Base-by-base conservation (phyloP, 2,888 invertebrate species). In the Latrodectus elegans region DNA sequence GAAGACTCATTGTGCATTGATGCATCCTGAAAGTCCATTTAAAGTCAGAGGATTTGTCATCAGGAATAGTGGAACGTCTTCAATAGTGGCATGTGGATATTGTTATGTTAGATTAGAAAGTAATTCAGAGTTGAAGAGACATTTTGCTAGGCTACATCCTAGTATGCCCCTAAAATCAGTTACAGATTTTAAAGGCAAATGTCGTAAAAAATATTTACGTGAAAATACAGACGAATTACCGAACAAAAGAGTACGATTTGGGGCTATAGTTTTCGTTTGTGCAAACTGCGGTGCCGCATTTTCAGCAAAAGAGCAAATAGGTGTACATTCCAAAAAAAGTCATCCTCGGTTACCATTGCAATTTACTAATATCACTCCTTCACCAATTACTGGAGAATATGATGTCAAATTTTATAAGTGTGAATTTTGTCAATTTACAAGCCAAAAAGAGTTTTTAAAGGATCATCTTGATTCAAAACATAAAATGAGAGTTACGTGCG, bases 11-110 rank as follows among this genome's bases (percentile, higher is more conserved):
- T 74, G 72, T 15, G 74, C 80, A n/a, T 22, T 82, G 14, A 80
- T 88, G 75, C 88, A 88, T 38, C 74, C 88, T 0, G 79, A 75
- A 38, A 82, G 74, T 53, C 71, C 52, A 3, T 88, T 88, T 55
- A 79, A 72, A 67, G 84, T 88, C 2, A 76, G 70, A 52, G 83
- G 88, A 4, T 82, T 52, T 17, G 22, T 82, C 6, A 15, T 8
- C 10, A 22, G 60, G 3, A 49, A 60, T 14, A 12, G 10, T 10
- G 12, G 10, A 14, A 10, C 6, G 2, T 68, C 81, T 1, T 38
- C 65, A n/a, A 71, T 51, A 4, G 38, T 82, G 12, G 78, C 83
- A 17, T 88, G 87, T 70, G 78, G 74, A 9, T 74, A 88, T 64
- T 88, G 87, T 17, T 83, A 78, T 38, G 53, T 74, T 15, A 55